phyloP scores from a whole-genome alignment of 2,113 vertebrate species.

The Carassius gibelio region DNA sequence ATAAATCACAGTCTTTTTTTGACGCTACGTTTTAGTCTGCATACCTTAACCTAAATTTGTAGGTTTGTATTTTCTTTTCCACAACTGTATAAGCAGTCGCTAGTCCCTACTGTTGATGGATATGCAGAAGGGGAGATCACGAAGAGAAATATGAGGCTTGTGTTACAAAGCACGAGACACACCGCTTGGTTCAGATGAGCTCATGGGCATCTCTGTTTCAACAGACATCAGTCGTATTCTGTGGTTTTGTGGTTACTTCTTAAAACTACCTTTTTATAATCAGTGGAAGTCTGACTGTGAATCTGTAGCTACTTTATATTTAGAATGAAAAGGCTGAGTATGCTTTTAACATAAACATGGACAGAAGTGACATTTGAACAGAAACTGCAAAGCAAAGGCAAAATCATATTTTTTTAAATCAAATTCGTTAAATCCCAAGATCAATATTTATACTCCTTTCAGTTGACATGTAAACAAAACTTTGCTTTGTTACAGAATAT shows the following conservation, averaged over 20 bases:
- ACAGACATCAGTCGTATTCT: conserved; percentile 69
- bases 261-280: conserved; percentile 49
- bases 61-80: conserved; percentile 58
- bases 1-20: conserved; percentile 60
- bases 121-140: conserved; percentile 67
- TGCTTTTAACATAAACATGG: neutral
- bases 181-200: conserved; percentile 74
- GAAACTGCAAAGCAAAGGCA: neutral
- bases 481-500: too few species aligned
- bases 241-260: conserved; percentile 64
- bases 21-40: conserved; percentile 47
- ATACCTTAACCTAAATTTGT: conserved; percentile 51
- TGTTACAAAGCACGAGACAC: conserved; percentile 62
- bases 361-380: neutral
- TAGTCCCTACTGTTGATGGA: conserved; percentile 64
- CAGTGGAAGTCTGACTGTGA: conserved; percentile 19
- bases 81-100: conserved; percentile 64
- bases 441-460: too few species aligned
- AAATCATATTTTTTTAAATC: too few species aligned
- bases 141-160: conserved; percentile 61
- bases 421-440: neutral
- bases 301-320: neutral
- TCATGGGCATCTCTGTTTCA: conserved; percentile 73
- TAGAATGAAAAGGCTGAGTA: conserved; percentile 7
- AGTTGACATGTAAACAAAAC: too few species aligned